Conservation (phyloP, 2,113 vertebrate species). For the Notothenia coriiceps region DNA sequence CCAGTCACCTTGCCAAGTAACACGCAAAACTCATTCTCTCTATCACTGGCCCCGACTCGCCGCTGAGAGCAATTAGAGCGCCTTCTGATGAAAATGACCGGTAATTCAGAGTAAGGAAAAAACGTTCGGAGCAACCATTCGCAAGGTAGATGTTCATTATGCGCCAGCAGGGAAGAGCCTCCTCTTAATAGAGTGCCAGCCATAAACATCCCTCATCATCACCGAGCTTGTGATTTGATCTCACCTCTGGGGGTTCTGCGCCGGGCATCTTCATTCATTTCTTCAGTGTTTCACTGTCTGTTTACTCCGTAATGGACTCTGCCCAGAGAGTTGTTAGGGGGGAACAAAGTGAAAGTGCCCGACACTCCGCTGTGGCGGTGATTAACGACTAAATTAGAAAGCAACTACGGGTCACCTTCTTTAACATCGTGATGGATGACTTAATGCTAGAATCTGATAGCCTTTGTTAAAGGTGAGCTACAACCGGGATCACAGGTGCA, state of each 20-base stretch:
- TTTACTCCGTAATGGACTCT: slow-evolving; percentile 81
- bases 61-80: slow-evolving; percentile 73
- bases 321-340: slow-evolving; percentile 75
- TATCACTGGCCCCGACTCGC: slow-evolving; percentile 42
- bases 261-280: slow-evolving; percentile 76
- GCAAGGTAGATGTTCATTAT: slow-evolving; percentile 81
- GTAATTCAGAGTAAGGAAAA: slow-evolving; percentile 70
- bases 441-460: slow-evolving; percentile 48
- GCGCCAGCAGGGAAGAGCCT: slow-evolving; percentile 75
- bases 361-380: slow-evolving; percentile 65
- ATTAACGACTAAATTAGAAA: slow-evolving; percentile 80
- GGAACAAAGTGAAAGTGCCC: slow-evolving; percentile 67
- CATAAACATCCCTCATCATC: slow-evolving; percentile 83
- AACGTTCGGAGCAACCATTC: slow-evolving; percentile 62
- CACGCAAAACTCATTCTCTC: slow-evolving; percentile 63
- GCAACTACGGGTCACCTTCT: slow-evolving; percentile 79
- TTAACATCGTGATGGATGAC: slow-evolving; percentile 75
- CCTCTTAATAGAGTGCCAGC: slow-evolving; percentile 77
- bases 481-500: slow-evolving; percentile 30
- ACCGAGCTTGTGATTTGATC: slow-evolving; percentile 75
- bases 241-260: slow-evolving; percentile 75
- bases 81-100: slow-evolving; percentile 76
- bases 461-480: slow-evolving; percentile 38
- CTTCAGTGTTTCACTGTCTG: slow-evolving; percentile 66
- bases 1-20: slow-evolving; percentile 80